These are phyloP conservation scores for Syndactyla subalaris DNA, from an alignment of 2,797 vertebrate genomes.

Conservation along the genomic window DNA sequence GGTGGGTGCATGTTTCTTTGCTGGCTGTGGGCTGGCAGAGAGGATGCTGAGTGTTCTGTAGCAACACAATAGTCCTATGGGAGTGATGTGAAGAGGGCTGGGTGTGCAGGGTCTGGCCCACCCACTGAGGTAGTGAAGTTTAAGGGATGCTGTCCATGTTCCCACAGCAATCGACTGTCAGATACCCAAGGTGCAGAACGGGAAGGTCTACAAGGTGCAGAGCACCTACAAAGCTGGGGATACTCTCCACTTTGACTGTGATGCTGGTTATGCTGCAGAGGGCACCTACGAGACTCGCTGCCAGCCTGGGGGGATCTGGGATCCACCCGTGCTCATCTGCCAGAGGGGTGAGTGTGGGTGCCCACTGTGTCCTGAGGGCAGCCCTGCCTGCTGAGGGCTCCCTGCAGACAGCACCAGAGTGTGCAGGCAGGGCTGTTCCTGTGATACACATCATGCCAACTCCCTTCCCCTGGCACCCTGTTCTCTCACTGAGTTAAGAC, in stretches of 20 bases:
- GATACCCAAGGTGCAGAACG: not conserved
- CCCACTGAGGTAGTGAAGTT: rapidly evolving
- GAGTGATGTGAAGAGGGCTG: not conserved
- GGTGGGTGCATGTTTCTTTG: not conserved
- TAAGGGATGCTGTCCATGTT: rapidly evolving
- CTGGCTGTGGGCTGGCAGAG: rapidly evolving
- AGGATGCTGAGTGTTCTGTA: not conserved
- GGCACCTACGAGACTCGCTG: rapidly evolving
- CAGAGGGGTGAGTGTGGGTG: not conserved
- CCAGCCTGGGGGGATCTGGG: not conserved
- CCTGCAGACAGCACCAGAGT: not conserved
- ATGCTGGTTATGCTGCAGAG: rapidly evolving
- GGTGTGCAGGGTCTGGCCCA: not conserved
- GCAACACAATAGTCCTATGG: rapidly evolving
- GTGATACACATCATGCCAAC: rapidly evolving
- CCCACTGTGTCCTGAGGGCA: not conserved
- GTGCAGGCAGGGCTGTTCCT: not conserved
- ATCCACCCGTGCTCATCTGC: not conserved
- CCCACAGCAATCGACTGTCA: not conserved
- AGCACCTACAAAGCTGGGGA: slow-evolving; percentile 10
- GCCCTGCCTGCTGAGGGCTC: not conserved
- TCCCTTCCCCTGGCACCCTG: rapidly evolving
- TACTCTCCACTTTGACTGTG: not conserved
- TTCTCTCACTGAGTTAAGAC: rapidly evolving
- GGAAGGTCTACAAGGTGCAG: not conserved